Percentiles rank a stretch among this genome's conserved stretches.
Evolutionary conservation across 2,113 vertebrate species (phyloP).

Genomic region (Rhadina sibilatrix): DNA sequence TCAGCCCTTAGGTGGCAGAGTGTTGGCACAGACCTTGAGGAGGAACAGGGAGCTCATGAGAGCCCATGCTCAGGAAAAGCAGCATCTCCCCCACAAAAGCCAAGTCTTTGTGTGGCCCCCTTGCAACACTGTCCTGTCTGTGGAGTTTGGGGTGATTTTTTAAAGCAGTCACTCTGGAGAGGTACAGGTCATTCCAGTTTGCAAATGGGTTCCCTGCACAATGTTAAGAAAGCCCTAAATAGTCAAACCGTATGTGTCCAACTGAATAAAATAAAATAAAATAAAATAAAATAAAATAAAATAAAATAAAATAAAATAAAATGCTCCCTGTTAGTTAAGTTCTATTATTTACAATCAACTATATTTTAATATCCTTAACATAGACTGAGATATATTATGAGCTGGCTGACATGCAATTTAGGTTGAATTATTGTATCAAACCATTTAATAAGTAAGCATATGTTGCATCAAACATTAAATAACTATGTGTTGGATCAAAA

Average conservation of each 20-base stretch:
- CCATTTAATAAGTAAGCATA: background rate
- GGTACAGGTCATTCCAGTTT: background rate
- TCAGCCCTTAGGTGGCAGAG: background rate
- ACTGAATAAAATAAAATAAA: background rate
- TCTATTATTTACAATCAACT: background rate
- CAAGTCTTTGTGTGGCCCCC: fast-evolving
- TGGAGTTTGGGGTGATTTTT: too few relatives aligned
- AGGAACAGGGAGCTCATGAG: fast-evolving
- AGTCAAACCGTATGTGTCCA: background rate
- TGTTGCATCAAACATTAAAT: background rate
- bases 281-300: background rate
- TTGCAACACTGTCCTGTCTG: fast-evolving
- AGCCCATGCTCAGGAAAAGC: background rate
- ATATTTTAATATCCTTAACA: background rate
- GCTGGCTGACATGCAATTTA: background rate
- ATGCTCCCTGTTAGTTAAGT: background rate
- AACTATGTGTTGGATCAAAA: background rate
- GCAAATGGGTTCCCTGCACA: background rate
- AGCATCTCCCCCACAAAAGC: fast-evolving
- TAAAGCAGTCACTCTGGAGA: too few relatives aligned
- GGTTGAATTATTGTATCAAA: background rate
- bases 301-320: background rate
- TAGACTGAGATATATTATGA: background rate
- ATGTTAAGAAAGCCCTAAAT: background rate
- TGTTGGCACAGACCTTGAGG: background rate